These are phyloP conservation scores for Marisa cornuarietis DNA, from an alignment of 1,140 invertebrate species.

Conservation along the genomic window DNA sequence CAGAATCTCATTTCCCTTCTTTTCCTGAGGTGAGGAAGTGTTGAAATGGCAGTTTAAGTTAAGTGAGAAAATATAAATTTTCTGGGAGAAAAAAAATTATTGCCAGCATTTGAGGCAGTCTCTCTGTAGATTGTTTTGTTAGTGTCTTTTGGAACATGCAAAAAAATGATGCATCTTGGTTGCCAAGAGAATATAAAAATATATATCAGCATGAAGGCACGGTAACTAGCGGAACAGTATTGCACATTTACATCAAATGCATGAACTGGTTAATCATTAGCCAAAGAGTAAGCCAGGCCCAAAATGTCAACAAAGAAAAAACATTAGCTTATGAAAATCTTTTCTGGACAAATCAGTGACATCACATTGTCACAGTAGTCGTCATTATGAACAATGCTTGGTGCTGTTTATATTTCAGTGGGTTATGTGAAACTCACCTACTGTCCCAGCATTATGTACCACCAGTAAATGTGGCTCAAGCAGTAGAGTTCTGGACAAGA, in stretches of 20 bases:
- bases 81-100: neutral
- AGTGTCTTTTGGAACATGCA: no score
- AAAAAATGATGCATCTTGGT: no score
- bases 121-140: no score
- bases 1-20: no score
- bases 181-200: no score
- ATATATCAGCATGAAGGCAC: no score
- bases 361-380: neutral
- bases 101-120: neutral
- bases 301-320: no score
- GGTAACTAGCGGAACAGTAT: no score
- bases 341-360: neutral
- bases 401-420: slow-evolving; percentile 7
- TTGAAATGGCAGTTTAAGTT: neutral
- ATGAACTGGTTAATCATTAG: no score
- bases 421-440: slow-evolving; percentile 26
- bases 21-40: no score
- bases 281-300: no score
- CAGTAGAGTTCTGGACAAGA: slow-evolving; percentile 43
- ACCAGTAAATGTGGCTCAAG: slow-evolving; percentile 25
- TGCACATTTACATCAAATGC: no score
- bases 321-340: neutral
- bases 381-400: neutral
- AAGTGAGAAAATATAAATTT: neutral
- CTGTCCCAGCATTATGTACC: slow-evolving; percentile 31